Evolutionary conservation across 2,113 vertebrate genomes (phyloP), one percentile per base, ranked within the genome.

Genomic region (Cynoglossus semilaevis): DNA sequence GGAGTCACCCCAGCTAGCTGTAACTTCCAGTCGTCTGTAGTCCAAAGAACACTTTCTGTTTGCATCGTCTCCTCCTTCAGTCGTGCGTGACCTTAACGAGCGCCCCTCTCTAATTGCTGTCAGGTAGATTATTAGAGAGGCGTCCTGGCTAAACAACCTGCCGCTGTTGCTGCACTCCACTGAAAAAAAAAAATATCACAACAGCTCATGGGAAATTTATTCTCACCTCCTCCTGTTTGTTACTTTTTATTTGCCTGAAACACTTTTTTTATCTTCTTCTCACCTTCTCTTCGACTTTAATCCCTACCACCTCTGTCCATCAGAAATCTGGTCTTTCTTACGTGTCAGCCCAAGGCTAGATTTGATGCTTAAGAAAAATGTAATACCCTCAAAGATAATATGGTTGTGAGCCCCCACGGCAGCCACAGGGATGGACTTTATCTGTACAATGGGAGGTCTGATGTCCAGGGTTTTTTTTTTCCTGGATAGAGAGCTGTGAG

Each of bases 41-140:
- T 71, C 76, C 52, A 70, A 64, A 58, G 68, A 44, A 60, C 54
- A 36, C 57, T 76, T 58, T 51, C 46, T 40, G 38, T 61, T 35
- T 44, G 45, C 60, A 44, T 37, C 16, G 19, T 49, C 59, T 69
- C 52, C 51, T 57, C 51, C 65, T 60, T 64, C 48, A 76, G 63
- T 56, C 45, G 14, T 58, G 42, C 53, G 67, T 42, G 60, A 14
- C 37, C 79, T 70, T 70, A 81, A 82, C 34, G 43, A 76, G 61
- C 3, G 19, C 63, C 34, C 22, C 22, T 29, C 34, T 56, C 56
- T 83, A 85, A 87, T 83, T 85, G 79, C 76, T 85, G 77, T 81
- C 72, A 77, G 52, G 47, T 6, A 55, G 51, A 70, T 64, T 64
- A 79, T 80, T 83, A 72, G 69, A 79, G 50, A 63, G 62, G 40